Conservation (phyloP, 2,797 vertebrate genomes). For the Acrossocheilus wenchowensis region DNA sequence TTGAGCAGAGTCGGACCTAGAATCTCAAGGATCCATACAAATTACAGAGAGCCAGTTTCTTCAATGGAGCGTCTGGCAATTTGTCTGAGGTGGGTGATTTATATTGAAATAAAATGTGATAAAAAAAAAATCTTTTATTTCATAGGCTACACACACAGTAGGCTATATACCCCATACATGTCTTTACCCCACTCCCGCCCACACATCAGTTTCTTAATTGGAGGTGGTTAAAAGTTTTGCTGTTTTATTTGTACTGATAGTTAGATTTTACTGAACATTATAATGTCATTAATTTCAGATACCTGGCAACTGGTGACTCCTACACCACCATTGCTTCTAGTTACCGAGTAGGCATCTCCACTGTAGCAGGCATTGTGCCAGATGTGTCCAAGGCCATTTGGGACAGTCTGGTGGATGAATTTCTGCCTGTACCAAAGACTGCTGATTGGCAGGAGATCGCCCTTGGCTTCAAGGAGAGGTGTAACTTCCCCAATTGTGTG, state of each 20-base stretch:
- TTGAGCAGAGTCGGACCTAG: too few species aligned
- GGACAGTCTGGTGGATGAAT: neutral
- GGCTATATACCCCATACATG: too few species aligned
- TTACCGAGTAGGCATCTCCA: slow-evolving; percentile 17
- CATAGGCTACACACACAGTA: too few species aligned
- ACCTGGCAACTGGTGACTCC: slow-evolving; percentile 14
- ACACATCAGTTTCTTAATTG: neutral
- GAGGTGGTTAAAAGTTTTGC: neutral
- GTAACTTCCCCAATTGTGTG: neutral
- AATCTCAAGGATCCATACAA: too few species aligned
- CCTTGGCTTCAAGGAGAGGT: neutral
- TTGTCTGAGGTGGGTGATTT: too few species aligned
- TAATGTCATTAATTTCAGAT: slow-evolving; percentile 18
- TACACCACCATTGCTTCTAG: slow-evolving; percentile 23
- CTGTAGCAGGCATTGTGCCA: neutral
- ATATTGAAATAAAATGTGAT: too few species aligned
- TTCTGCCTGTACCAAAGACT: neutral
- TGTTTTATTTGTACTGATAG: neutral
- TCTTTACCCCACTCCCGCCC: too few species aligned
- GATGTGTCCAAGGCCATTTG: slow-evolving; percentile 9
- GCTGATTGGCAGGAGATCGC: neutral
- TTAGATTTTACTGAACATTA: neutral
- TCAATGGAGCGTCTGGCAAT: too few species aligned
- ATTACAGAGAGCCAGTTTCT: too few species aligned
- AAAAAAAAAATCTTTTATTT: too few species aligned